Evolutionary conservation across 1,140 invertebrate species (phyloP).

Genomic region (Archivesica marissinica): DNA sequence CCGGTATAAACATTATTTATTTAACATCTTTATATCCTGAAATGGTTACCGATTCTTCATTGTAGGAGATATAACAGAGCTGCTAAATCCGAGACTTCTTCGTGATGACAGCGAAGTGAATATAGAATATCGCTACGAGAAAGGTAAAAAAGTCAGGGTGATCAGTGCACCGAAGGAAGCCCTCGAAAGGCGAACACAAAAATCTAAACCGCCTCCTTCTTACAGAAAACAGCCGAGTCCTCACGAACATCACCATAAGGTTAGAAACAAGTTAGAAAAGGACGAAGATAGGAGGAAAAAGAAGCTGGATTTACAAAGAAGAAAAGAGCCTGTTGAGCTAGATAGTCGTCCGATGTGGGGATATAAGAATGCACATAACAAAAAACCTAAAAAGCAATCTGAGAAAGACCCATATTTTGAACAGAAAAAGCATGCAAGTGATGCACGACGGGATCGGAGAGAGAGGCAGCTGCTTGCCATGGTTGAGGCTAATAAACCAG

Average conservation of each 20-base stretch:
- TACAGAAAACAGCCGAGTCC: constrained; percentile 15
- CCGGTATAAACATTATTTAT: no score
- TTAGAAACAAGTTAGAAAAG: constrained; percentile 44
- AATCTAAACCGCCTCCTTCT: constrained; percentile 60
- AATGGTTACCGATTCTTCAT: no score
- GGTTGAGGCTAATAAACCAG: constrained; percentile 77
- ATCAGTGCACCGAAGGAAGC: constrained; percentile 72
- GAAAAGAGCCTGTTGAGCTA: constrained; percentile 60
- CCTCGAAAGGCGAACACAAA: constrained; percentile 52
- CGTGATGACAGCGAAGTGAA: constrained; percentile 72
- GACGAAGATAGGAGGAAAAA: constrained; percentile 68
- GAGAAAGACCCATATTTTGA: constrained; percentile 80
- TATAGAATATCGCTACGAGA: constrained; percentile 72
- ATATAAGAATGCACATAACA: constrained; percentile 75
- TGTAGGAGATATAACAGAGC: constrained; percentile 58
- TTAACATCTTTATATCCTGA: no score
- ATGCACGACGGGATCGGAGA: constrained; percentile 70
- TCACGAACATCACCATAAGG: constrained; percentile 57
- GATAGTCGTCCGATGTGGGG: constrained; percentile 73
- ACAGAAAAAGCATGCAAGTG: constrained; percentile 72
- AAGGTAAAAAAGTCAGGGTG: constrained; percentile 70
- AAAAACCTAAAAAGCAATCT: constrained; percentile 78
- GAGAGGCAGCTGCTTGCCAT: constrained; percentile 74
- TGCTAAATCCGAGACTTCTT: constrained; percentile 47
- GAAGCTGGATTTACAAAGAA: constrained; percentile 72